Evolutionary conservation across 2,888 invertebrate genomes (phyloP), one percentile per base, ranked within the genome.

Genomic region (Digitonthophagus gazella): DNA sequence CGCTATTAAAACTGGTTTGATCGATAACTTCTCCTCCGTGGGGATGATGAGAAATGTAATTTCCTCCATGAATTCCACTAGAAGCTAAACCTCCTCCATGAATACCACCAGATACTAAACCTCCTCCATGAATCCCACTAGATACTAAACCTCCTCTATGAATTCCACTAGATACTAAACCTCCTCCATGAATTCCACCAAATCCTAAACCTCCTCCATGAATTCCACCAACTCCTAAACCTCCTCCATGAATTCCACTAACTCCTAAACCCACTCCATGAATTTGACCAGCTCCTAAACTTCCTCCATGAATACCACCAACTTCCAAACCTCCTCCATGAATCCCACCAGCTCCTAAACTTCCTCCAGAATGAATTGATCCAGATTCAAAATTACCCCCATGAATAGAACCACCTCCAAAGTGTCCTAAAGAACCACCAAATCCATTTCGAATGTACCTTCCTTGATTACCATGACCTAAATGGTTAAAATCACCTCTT

Each of bases 1-100:
- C 87, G 3, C 85, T 85, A 65, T 86, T 87, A 74, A 85, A 88
- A 2, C 85, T 84, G 67, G 86, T 85, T 73, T 87, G 87, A 73
- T 88, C 87, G 0, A 87, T 82, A 69, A 84, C 86, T 73, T 79
- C 78, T 2, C 80, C 80, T 1, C 80, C 81, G 55, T 66, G 65
- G 2, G 66, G 14, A 4, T 69, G 69, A 54, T 61, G 61, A 14
- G 65, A 68, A 6, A 68, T 61, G 44, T 54, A 61, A 11, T 61
- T 20, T 15, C 76, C 78, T 6, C 69, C 71, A 8, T 70, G 69
- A 66, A 67, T 57, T 4, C 58, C 57, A 15, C 63, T 66, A 61
- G 15, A 77, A 14, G 11, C 11, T 44, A 44, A 44, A 57, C 56
- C 63, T 2, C 19, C 55, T 1, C 67, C 64, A 6, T 14, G 16